Evolutionary conservation across 2,888 invertebrate genomes (phyloP), one percentile per base, ranked within the genome.

Genomic region (Drosophila lutescens): DNA sequence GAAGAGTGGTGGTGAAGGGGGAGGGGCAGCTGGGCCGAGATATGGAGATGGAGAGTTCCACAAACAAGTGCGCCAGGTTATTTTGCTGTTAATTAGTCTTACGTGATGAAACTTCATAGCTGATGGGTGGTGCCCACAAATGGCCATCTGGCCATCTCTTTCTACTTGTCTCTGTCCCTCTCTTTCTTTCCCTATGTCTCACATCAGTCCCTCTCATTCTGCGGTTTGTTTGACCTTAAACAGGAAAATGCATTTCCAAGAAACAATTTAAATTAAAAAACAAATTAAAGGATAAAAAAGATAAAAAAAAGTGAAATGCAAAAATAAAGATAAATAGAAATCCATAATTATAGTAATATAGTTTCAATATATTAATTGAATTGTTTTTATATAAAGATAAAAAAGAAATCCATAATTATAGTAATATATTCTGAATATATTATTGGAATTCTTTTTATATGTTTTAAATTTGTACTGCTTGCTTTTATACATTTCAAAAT

Each of bases 31-130:
- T 15, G 49, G 56, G 34, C 23, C 23, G 36, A 23, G 55, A 50
- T 47, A 36, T 50, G 62, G 53, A 54, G 55, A 55, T 49, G 68
- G 57, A 63, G 71, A 68, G 78, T 76, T 82, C 71, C 67, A 76
- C 73, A 78, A 83, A 84, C 87, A 87, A 84, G 87, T 84, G 85
- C 76, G 66, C 87, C 82, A 79, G 85, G 77, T 85, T 79, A 87
- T 82, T 84, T 86, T 62, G 81, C 82, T 75, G 83, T 84, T 84
- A 84, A 84, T 84, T 87, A 84, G 88, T 84, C 76, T 79, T 85
- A 85, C 86, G 88, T 87, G 83, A 83, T 83, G 83, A 87, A 85
- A 76, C 76, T 68, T 73, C 75, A 77, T 77, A 43, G 70, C 61
- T 66, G 76, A 77, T 78, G 87, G 82, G 82, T 69, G 82, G 85